Evolutionary conservation across 2,888 invertebrate genomes (phyloP).

Genomic region (Trachelus iudaicus): DNA sequence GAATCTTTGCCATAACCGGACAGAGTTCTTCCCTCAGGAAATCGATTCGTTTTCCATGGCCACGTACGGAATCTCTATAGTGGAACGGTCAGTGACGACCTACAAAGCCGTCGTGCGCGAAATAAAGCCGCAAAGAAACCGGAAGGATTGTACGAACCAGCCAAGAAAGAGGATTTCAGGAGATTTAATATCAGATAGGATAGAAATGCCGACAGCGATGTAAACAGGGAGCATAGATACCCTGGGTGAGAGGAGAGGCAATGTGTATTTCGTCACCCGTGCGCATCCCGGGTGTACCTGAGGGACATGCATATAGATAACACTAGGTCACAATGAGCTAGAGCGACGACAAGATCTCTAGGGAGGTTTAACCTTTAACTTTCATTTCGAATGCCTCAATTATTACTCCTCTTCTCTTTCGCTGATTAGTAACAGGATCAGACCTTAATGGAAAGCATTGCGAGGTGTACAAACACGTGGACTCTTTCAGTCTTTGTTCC

Average conservation of each 20-base stretch:
- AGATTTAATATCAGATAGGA: slow-evolving; percentile 63
- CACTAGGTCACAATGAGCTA: slow-evolving; percentile 16
- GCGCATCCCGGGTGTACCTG: not conserved
- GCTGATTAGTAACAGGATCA: not conserved
- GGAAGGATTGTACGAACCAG: slow-evolving; percentile 2
- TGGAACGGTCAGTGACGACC: slow-evolving; percentile 5
- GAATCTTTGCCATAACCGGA: slow-evolving; percentile 4
- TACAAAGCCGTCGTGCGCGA: slow-evolving; percentile 23
- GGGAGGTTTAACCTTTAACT: slow-evolving; percentile 47
- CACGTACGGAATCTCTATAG: not conserved
- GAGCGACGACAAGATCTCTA: slow-evolving; percentile 29
- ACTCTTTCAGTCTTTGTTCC: not conserved
- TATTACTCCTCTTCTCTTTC: not conserved
- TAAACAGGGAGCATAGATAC: slow-evolving; percentile 44
- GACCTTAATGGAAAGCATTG: not conserved
- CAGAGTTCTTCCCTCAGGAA: slow-evolving; percentile 21
- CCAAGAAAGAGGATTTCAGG: slow-evolving; percentile 49
- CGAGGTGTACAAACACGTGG: not conserved
- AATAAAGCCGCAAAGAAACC: slow-evolving; percentile 9
- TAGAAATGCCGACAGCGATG: slow-evolving; percentile 47
- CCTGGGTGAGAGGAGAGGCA: slow-evolving; percentile 30
- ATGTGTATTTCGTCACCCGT: slow-evolving; percentile 57
- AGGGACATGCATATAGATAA: slow-evolving; percentile 47
- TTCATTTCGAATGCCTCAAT: not conserved
- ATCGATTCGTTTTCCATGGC: slow-evolving; percentile 37